These are phyloP conservation scores for Polydrusus pterygomalis DNA, from an alignment of 2,888 invertebrate species.

Conservation along the genomic window DNA sequence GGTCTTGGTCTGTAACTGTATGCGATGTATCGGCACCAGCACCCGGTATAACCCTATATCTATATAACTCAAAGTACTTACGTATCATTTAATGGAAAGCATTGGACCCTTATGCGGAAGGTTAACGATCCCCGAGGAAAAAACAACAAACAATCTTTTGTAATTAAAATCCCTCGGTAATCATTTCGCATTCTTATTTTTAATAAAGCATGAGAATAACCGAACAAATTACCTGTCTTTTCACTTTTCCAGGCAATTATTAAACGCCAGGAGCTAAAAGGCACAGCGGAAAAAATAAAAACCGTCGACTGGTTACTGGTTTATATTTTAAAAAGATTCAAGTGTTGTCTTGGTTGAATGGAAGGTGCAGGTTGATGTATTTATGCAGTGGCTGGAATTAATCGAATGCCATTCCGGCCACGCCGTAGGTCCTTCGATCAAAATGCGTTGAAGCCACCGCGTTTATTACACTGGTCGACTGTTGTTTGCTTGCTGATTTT, in stretches of 20 bases:
- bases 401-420: constrained; percentile 69
- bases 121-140: not conserved
- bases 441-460: constrained; percentile 52
- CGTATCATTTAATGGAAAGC: too few species aligned
- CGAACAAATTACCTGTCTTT: constrained; percentile 56
- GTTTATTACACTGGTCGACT: constrained; percentile 43
- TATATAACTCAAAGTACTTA: too few species aligned
- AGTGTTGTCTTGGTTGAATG: constrained; percentile 51
- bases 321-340: constrained; percentile 49
- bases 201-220: constrained; percentile 36
- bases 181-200: constrained; percentile 45
- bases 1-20: too few species aligned
- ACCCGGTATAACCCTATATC: too few species aligned
- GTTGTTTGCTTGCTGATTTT: not conserved
- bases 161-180: constrained; percentile 51
- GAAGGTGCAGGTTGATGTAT: constrained; percentile 60
- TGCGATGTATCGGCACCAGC: too few species aligned
- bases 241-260: constrained; percentile 57
- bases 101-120: too few species aligned
- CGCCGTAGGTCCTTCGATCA: constrained; percentile 69
- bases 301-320: constrained; percentile 52
- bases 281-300: constrained; percentile 48
- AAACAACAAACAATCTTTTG: constrained; percentile 14
- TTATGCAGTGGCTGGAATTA: constrained; percentile 65
- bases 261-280: constrained; percentile 56